Conservation (phyloP, 2,113 vertebrate genomes). For the Crotalus horridus region DNA sequence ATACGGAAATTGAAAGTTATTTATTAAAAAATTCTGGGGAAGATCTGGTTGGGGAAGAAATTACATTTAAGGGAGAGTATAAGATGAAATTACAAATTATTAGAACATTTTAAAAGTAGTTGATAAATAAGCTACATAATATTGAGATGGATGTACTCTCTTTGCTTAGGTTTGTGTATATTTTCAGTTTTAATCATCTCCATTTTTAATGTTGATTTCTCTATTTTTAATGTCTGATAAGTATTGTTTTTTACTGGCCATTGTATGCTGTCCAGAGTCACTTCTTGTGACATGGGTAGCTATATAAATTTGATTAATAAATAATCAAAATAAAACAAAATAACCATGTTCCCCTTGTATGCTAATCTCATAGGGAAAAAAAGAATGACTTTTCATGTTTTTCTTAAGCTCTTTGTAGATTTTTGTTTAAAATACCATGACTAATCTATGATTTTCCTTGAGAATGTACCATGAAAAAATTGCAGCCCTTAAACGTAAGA, state of each 20-base stretch:
- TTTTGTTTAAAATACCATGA: constrained; percentile 49
- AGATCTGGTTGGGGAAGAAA: neutral
- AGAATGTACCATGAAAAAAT: constrained; percentile 62
- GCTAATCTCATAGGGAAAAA: neutral
- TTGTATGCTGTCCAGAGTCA: neutral
- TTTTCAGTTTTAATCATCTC: neutral
- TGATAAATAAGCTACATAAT: neutral
- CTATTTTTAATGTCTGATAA: neutral
- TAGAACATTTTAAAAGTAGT: neutral
- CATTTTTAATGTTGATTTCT: neutral
- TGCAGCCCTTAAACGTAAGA: constrained; percentile 54
- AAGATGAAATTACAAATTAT: neutral
- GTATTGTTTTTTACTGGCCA: neutral
- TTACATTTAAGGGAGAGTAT: neutral
- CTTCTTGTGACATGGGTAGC: neutral
- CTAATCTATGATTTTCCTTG: constrained; percentile 59
- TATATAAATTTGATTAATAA: neutral
- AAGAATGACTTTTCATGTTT: constrained; percentile 14
- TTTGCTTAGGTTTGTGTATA: neutral
- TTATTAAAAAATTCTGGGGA: neutral
- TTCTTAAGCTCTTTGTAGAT: constrained; percentile 36
- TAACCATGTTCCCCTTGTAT: neutral
- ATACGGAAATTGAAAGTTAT: neutral
- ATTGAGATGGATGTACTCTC: neutral
- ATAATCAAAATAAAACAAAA: neutral